These are phyloP conservation scores for Redunca redunca DNA, from an alignment of 2,113 vertebrate genomes.

Conservation along the genomic window DNA sequence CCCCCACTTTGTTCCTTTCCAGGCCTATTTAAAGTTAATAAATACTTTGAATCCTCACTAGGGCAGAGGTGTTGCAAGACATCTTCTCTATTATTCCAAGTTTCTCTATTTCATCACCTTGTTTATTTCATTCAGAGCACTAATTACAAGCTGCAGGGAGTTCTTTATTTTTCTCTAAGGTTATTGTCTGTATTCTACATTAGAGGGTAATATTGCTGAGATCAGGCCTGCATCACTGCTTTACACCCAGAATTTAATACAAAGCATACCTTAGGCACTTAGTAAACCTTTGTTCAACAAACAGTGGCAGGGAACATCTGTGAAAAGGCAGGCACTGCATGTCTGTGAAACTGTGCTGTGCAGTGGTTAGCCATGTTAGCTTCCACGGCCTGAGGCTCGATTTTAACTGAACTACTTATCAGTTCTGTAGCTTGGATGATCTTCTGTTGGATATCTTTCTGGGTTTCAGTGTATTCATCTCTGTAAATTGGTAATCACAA, in stretches of 20 bases:
- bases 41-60: background rate
- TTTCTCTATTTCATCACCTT: background rate
- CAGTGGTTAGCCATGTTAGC: background rate
- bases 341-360: background rate
- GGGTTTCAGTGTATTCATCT: background rate
- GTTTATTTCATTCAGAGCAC: background rate
- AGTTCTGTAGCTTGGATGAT: background rate
- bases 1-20: background rate
- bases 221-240: background rate
- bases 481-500: background rate
- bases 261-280: background rate
- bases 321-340: background rate
- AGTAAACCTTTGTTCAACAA: background rate
- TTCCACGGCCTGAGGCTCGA: background rate
- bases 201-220: background rate
- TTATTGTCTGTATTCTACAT: background rate
- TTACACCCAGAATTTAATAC: background rate
- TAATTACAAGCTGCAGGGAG: background rate
- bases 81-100: background rate
- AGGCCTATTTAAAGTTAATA: background rate
- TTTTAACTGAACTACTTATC: background rate
- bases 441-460: background rate
- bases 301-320: background rate
- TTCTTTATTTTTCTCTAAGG: background rate
- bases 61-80: background rate